Evolutionary conservation across 2,888 invertebrate species (phyloP).

Genomic region (Ectemnius lituratus): DNA sequence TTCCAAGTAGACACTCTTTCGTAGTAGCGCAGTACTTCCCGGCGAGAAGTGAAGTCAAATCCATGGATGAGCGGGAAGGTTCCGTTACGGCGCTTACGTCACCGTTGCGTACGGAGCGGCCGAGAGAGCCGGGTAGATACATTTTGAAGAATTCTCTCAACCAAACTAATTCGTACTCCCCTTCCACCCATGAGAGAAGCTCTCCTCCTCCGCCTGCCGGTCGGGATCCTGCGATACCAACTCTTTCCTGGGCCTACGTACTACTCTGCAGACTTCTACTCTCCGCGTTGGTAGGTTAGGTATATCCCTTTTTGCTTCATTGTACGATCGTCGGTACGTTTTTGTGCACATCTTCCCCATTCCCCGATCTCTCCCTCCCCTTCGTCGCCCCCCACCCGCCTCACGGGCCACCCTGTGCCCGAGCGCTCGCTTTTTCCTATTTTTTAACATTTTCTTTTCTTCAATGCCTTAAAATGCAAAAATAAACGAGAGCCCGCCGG

Average conservation of each 20-base stretch:
- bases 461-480: constrained; percentile 76
- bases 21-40: background rate
- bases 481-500: constrained; percentile 69
- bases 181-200: constrained; percentile 26
- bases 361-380: constrained; percentile 53
- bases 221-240: constrained; percentile 39
- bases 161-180: constrained; percentile 40
- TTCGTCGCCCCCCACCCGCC: constrained; percentile 43
- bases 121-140: constrained; percentile 14
- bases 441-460: constrained; percentile 76
- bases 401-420: constrained; percentile 69
- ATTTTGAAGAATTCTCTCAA: constrained; percentile 44
- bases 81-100: constrained; percentile 34
- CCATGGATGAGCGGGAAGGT: constrained; percentile 5
- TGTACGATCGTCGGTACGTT: constrained; percentile 71
- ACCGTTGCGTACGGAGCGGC: constrained; percentile 21
- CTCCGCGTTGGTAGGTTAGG: constrained; percentile 60
- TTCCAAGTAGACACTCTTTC: too few relatives aligned
- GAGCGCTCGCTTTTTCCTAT: constrained; percentile 71
- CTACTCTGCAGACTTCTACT: constrained; percentile 48
- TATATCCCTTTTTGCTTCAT: constrained; percentile 67
- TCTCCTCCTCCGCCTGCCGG: constrained; percentile 33
- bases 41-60: constrained; percentile 15
- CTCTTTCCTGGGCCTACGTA: constrained; percentile 58
- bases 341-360: constrained; percentile 70